Base-by-base conservation (phyloP, 2,888 invertebrate genomes). In the Caradrina kadenii region DNA sequence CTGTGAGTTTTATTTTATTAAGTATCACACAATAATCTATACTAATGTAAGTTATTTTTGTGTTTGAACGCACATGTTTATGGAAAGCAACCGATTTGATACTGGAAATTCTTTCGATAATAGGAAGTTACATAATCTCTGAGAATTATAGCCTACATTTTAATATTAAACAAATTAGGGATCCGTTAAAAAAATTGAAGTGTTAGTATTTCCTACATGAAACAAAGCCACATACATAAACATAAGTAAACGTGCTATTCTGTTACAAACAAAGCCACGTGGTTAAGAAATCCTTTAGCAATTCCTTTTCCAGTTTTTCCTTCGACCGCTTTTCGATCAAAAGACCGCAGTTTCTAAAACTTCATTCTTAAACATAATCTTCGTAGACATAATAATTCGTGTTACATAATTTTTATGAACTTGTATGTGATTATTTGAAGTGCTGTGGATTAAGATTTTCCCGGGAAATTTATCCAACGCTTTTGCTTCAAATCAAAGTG, bases 281-380 rank as follows among this genome's bases (percentile, higher is more conserved):
- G 19, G 52, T 22, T 56, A 45, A 50, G 63, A 70, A 69, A 49
- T 17, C 35, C 21, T 15, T 15, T n/a, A 42, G 0, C 15, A 17
- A 6, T 11, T 1, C 1, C 13, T 61, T 56, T 31, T 64, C 21
- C 10, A 5, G 21, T 58, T 75, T 45, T 64, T 50, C 13, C 1
- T 42, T 42, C 6, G 45, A 66, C 72, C 72, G 73, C 84, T 88
- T 86, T 86, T 48, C 87, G 90, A 91, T 89, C 90, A 88, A 85
- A 56, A 19, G 59, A 91, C 91, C 91, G 86, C 91, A 91, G 69
- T 65, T 80, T 86, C 74, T 67, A 67, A 59, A 77, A 55, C 82
- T 86, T 87, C 73, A 86, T 87, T 87, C 80, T 74, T 81, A 80
- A 10, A 49, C 17, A 31, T 85, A 80, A 86, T 85, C 81, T 76